These are phyloP conservation scores for Lagorchestes hirsutus DNA, from an alignment of 2,797 vertebrate species.

Conservation along the genomic window DNA sequence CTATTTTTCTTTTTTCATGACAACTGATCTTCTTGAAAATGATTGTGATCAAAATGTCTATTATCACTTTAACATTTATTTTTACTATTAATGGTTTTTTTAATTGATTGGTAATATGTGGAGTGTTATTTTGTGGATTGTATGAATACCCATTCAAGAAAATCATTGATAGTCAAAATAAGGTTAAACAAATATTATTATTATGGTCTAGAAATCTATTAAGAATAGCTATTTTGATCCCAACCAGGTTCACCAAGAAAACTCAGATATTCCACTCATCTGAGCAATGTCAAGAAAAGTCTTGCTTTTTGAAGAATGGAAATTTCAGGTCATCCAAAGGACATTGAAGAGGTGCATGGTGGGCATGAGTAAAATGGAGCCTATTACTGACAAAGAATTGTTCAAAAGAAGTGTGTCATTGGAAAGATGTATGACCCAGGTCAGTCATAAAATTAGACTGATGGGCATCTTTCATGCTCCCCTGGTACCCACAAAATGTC, in stretches of 20 bases:
- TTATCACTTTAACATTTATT: slow-evolving; percentile 6
- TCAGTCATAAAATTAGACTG: background rate
- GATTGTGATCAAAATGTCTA: slow-evolving; percentile 10
- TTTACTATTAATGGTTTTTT: slow-evolving; percentile 31
- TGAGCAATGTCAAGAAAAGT: background rate
- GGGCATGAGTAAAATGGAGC: background rate
- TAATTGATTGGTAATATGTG: slow-evolving; percentile 13
- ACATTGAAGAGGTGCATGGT: background rate
- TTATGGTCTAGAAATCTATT: background rate
- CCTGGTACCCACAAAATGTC: background rate
- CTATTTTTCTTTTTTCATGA: slow-evolving; percentile 13
- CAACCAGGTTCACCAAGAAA: background rate
- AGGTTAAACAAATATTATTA: background rate
- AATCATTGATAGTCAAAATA: background rate
- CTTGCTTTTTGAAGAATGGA: background rate
- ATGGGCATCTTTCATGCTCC: background rate
- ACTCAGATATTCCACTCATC: background rate
- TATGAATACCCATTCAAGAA: background rate
- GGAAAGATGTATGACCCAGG: background rate
- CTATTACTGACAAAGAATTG: background rate
- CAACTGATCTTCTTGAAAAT: slow-evolving; percentile 16
- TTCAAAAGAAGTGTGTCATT: background rate
- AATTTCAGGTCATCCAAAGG: background rate
- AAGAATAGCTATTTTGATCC: background rate
- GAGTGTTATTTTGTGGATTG: background rate